A percentile compares a stretch with the other conserved stretches of the same genome.
phyloP scores from a whole-genome alignment of 2,888 invertebrate species.

The Eristalis pertinax region DNA sequence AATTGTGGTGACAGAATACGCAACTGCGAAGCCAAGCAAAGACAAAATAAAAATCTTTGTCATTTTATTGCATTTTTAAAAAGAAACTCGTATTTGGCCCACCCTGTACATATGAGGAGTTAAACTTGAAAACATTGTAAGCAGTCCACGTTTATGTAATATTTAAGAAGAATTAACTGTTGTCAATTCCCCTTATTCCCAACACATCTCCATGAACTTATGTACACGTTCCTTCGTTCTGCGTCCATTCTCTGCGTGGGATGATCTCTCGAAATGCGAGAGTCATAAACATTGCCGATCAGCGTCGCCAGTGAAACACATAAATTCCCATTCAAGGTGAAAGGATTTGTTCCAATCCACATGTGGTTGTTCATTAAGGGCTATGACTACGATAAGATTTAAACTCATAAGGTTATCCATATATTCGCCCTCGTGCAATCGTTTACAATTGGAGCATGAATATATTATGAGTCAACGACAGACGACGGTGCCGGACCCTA shows the following conservation, averaged over 20 bases:
- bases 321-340: conserved; percentile 32
- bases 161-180: too few relatives aligned
- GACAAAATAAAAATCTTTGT: too few relatives aligned
- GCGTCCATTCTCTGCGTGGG: neutral
- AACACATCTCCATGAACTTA: neutral
- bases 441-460: neutral
- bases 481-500: neutral
- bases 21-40: too few relatives aligned
- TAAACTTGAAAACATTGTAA: too few relatives aligned
- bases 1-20: too few relatives aligned
- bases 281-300: neutral
- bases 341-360: conserved; percentile 51
- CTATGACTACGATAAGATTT: conserved; percentile 2
- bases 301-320: neutral
- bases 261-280: neutral
- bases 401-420: neutral
- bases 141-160: too few relatives aligned
- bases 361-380: conserved; percentile 51
- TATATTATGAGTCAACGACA: neutral
- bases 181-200: too few relatives aligned
- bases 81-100: too few relatives aligned
- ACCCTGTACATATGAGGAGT: too few relatives aligned
- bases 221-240: neutral
- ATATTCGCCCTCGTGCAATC: neutral
- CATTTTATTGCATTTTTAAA: too few relatives aligned